These are phyloP conservation scores for Aricia agestis DNA, from an alignment of 1,140 invertebrate species.

Conservation along the genomic window DNA sequence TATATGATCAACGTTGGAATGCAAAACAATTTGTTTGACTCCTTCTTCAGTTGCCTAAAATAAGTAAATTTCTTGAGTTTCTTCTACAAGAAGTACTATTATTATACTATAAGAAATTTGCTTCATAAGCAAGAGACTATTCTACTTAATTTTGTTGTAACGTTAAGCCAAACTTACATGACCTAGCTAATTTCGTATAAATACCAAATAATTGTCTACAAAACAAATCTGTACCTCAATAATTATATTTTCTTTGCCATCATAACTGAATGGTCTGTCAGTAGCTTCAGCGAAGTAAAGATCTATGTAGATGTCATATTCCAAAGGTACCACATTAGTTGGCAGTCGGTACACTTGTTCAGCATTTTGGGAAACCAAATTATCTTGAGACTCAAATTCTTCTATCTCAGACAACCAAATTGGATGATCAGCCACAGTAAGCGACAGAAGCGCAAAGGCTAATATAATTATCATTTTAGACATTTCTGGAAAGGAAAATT, in stretches of 20 bases:
- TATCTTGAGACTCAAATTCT: constrained; percentile 27
- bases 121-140: no score
- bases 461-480: constrained; percentile 35
- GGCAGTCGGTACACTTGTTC: constrained; percentile 53
- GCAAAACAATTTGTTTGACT: constrained; percentile 51
- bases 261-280: constrained; percentile 55
- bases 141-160: no score
- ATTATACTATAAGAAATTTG: no score
- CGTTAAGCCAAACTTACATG: no score
- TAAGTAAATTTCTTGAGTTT: not conserved
- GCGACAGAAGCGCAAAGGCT: constrained; percentile 33
- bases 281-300: constrained; percentile 54
- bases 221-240: constrained; percentile 44
- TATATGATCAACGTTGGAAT: constrained; percentile 56
- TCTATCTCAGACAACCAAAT: constrained; percentile 45
- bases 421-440: constrained; percentile 37
- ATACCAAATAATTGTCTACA: not conserved
- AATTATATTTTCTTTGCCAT: constrained; percentile 50
- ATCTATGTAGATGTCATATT: constrained; percentile 64
- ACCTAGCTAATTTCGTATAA: no score
- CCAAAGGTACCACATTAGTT: constrained; percentile 49
- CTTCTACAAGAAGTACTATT: no score
- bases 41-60: constrained; percentile 54
- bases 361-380: constrained; percentile 28
- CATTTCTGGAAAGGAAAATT: constrained; percentile 48